phyloP scores from a whole-genome alignment of 2,797 vertebrate species.

The Pteropus rufus region DNA sequence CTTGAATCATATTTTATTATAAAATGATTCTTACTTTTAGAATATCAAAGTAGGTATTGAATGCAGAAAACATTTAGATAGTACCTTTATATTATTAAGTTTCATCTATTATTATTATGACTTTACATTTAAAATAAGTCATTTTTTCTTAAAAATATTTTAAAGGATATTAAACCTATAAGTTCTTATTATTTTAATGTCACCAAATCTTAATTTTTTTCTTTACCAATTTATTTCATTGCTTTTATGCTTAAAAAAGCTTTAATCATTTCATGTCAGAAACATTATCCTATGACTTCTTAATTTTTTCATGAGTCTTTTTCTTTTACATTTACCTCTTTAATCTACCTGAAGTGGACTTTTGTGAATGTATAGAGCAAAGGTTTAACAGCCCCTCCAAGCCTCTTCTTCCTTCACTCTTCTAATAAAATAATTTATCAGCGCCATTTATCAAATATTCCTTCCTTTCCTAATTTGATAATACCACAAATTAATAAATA shows the following conservation, averaged over 20 bases:
- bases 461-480: background rate
- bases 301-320: background rate
- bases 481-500: background rate
- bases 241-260: background rate
- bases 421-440: background rate
- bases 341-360: background rate
- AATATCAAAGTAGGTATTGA: background rate
- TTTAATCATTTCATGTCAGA: background rate
- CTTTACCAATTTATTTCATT: background rate
- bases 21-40: background rate
- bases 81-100: background rate
- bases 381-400: background rate
- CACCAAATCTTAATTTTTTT: background rate
- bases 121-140: background rate
- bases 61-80: background rate
- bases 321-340: background rate
- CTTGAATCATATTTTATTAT: background rate
- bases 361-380: background rate
- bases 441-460: background rate
- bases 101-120: background rate
- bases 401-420: background rate
- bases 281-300: background rate
- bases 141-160: background rate
- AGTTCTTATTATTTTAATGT: background rate
- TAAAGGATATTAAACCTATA: background rate